Conservation (phyloP, 1,140 invertebrate species). For the Platyscapa corneri region DNA sequence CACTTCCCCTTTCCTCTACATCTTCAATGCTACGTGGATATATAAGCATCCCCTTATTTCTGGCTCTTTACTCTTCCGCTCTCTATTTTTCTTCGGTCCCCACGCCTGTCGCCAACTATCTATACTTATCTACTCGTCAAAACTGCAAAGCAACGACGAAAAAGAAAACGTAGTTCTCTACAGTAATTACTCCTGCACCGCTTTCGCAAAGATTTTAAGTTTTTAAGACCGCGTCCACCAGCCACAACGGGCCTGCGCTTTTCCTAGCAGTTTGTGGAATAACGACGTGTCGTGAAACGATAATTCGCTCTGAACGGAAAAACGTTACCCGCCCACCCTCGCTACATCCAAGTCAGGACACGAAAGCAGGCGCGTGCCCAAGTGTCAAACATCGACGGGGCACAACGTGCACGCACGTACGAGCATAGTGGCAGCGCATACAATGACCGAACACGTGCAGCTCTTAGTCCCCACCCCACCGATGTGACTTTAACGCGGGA, state of each 20-base stretch:
- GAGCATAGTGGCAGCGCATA: background rate
- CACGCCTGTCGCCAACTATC: too few species aligned
- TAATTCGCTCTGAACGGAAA: too few species aligned
- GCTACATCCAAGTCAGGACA: too few species aligned
- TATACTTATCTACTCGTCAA: too few species aligned
- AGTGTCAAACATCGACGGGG: conserved; percentile 63
- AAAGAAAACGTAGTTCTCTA: background rate
- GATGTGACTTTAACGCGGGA: conserved; percentile 55
- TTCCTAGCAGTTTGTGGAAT: background rate
- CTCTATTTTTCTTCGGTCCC: too few species aligned
- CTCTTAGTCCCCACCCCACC: background rate
- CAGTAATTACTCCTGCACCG: background rate
- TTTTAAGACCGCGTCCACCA: too few species aligned
- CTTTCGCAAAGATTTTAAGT: background rate
- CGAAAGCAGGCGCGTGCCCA: conserved; percentile 64
- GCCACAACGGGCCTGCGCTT: background rate
- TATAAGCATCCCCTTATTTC: background rate
- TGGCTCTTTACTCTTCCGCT: background rate
- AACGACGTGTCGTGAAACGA: background rate
- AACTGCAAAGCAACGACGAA: background rate
- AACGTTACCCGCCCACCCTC: too few species aligned
- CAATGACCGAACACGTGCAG: conserved; percentile 62
- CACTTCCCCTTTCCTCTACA: conserved; percentile 50
- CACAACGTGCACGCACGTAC: conserved; percentile 64
- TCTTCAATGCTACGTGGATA: conserved; percentile 17